Percentiles rank a stretch among this genome's conserved stretches.
Evolutionary conservation across 2,888 invertebrate genomes (phyloP).

Genomic region (Leptinotarsa peninsularis): DNA sequence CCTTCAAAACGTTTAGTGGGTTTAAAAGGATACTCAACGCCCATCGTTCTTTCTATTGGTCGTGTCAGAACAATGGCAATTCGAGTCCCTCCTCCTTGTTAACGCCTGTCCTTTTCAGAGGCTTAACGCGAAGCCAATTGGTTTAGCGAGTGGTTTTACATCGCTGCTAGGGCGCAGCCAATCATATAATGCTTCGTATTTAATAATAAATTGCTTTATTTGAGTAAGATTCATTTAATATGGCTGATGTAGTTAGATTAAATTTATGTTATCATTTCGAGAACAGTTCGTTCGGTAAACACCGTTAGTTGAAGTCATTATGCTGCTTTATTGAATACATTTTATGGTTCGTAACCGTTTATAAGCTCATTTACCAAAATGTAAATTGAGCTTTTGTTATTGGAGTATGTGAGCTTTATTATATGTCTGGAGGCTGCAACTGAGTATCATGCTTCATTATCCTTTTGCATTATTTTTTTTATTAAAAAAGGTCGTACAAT

Average conservation of each 20-base stretch:
- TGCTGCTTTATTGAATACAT: slow-evolving; percentile 47
- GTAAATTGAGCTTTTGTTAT: slow-evolving; percentile 44
- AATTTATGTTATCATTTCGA: slow-evolving; percentile 54
- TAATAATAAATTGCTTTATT: slow-evolving; percentile 56
- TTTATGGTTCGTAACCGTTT: slow-evolving; percentile 41
- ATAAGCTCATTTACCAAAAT: slow-evolving; percentile 46
- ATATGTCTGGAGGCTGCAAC: slow-evolving; percentile 20
- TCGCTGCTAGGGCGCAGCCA: slow-evolving; percentile 34
- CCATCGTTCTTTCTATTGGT: slow-evolving; percentile 48
- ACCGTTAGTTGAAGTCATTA: slow-evolving; percentile 46
- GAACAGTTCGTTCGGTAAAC: slow-evolving; percentile 49
- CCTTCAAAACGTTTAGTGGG: slow-evolving; percentile 49
- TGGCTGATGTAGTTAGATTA: slow-evolving; percentile 54
- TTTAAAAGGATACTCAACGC: slow-evolving; percentile 48
- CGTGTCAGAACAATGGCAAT: slow-evolving; percentile 53
- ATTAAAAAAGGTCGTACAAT: too few species aligned
- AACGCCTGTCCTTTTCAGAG: slow-evolving; percentile 45
- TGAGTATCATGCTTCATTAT: slow-evolving; percentile 5
- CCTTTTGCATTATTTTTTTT: too few species aligned
- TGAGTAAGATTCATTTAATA: slow-evolving; percentile 55
- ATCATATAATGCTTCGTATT: slow-evolving; percentile 40
- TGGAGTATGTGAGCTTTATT: slow-evolving; percentile 23
- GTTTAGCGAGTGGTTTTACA: slow-evolving; percentile 28
- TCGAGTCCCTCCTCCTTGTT: slow-evolving; percentile 40
- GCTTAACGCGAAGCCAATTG: slow-evolving; percentile 44